phyloP scores from a whole-genome alignment of 2,797 vertebrate species.

The Scyliorhinus canicula region DNA sequence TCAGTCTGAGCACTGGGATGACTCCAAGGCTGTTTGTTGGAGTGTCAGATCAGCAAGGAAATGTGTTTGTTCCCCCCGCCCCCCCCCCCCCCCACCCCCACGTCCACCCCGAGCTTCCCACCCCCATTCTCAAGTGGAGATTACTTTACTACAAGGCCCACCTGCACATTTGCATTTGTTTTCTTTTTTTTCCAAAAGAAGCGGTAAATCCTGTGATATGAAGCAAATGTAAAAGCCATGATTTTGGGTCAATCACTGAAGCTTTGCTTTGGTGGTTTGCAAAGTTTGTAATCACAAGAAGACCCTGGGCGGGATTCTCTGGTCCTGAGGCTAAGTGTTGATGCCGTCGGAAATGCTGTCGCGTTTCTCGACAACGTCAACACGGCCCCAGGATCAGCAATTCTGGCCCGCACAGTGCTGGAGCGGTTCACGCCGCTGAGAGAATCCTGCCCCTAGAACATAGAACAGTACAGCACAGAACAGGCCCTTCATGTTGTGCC shows the following conservation, averaged over 20 bases:
- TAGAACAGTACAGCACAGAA: no score
- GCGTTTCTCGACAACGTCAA: no score
- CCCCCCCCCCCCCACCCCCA: neutral
- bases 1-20: neutral
- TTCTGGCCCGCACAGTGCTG: no score
- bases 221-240: neutral
- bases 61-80: neutral
- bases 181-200: no score
- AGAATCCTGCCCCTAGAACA: no score
- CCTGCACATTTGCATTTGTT: slow-evolving; percentile 31
- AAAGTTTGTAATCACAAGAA: neutral
- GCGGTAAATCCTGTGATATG: neutral
- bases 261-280: neutral
- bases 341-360: no score
- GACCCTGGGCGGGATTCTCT: no score
- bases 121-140: neutral
- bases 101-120: no score
- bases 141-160: neutral
- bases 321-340: no score
- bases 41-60: slow-evolving; percentile 8
- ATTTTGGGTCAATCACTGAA: neutral
- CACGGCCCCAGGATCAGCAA: no score
- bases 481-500: no score
- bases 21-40: neutral
- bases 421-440: no score